phyloP scores from a whole-genome alignment of 2,888 invertebrate genomes.

The Campoplex nolae region DNA sequence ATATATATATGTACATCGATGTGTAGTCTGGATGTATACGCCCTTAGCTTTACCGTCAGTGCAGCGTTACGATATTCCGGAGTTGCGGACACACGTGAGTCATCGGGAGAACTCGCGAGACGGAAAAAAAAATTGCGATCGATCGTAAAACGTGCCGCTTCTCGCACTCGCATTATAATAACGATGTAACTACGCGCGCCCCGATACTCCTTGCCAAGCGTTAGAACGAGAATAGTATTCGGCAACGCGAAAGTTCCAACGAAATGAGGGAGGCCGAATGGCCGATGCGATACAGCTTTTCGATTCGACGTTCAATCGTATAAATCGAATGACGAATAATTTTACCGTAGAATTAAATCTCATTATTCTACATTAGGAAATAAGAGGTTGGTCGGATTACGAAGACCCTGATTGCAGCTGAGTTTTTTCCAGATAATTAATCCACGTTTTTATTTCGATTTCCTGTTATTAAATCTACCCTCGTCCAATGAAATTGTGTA shows the following conservation, averaged over 20 bases:
- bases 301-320: not conserved
- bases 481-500: not conserved
- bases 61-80: slow-evolving; percentile 49
- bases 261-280: not conserved
- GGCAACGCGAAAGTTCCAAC: not conserved
- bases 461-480: not conserved
- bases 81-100: slow-evolving; percentile 64
- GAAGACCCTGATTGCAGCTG: not conserved
- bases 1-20: not conserved
- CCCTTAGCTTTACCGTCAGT: slow-evolving; percentile 25
- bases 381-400: not conserved
- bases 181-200: slow-evolving; percentile 38
- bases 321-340: not conserved
- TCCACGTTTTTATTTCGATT: not conserved
- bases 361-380: not conserved
- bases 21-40: slow-evolving; percentile 1
- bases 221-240: slow-evolving; percentile 13
- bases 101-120: slow-evolving; percentile 46
- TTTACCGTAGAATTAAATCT: not conserved
- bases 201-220: slow-evolving; percentile 56
- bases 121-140: slow-evolving; percentile 82
- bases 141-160: slow-evolving; percentile 74
- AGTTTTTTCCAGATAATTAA: not conserved
- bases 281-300: not conserved
- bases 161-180: slow-evolving; percentile 55